Evolutionary conservation across 2,888 invertebrate species (phyloP).

Genomic region (Agriotes lineatus): DNA sequence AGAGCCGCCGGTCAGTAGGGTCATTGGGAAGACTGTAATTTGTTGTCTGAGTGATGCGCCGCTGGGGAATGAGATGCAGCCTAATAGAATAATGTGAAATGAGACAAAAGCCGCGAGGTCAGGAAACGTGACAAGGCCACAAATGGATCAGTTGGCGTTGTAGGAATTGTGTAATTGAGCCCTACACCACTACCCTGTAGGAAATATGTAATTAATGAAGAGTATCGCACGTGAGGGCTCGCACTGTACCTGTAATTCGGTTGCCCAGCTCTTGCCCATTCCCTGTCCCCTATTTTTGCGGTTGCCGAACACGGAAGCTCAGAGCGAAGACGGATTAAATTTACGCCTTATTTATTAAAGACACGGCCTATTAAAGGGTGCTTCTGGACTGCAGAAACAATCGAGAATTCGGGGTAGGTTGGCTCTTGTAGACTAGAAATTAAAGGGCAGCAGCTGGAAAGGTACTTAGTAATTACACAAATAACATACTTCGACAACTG

Average conservation of each 20-base stretch:
- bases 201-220: conserved; percentile 58
- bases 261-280: not conserved
- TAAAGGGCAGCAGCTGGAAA: too few relatives aligned
- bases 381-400: too few relatives aligned
- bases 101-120: conserved; percentile 56
- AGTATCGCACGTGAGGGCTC: conserved; percentile 56
- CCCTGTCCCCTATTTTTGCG: not conserved
- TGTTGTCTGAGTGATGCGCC: conserved; percentile 54
- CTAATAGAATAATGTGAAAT: conserved; percentile 59
- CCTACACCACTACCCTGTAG: conserved; percentile 53
- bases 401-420: too few relatives aligned
- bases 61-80: conserved; percentile 52
- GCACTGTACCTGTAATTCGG: conserved; percentile 33
- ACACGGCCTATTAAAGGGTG: too few relatives aligned
- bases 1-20: conserved; percentile 38
- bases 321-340: too few relatives aligned
- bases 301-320: not conserved
- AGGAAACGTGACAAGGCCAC: conserved; percentile 49
- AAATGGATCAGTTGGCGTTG: conserved; percentile 55
- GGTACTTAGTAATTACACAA: too few relatives aligned
- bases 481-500: too few relatives aligned
- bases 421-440: too few relatives aligned
- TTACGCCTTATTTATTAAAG: too few relatives aligned
- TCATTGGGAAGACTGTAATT: conserved; percentile 49
- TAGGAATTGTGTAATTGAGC: conserved; percentile 60